Base-by-base conservation (phyloP, 2,113 vertebrate species). In the Hippocampus barbouri region DNA sequence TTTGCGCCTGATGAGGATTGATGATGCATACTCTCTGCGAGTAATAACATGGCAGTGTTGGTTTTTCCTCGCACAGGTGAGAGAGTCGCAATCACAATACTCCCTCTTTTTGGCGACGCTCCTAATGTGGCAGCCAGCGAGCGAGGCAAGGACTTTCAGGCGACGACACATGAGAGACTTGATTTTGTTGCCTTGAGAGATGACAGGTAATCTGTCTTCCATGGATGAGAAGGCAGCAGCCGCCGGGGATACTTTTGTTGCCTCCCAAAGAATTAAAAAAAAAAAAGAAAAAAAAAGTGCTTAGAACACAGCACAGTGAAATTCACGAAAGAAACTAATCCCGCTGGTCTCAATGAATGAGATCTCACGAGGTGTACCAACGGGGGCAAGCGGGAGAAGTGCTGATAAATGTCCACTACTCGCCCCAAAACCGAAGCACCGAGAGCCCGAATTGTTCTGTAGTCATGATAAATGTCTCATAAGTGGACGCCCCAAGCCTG, bases 181-280 rank as follows among this genome's bases (percentile, higher is more conserved):
- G 80, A 69, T 71, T 67, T 68, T 67, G 83, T 78, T 83, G 79
- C 74, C 77, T 85, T 85, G 83, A 81, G 76, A 89, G 83, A 88
- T 84, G 85, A 84, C 86, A 89, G 82, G 80, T 86, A 79, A 89
- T 89, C 79, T 77, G 82, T 88, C 86, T 84, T 84, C 79, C 66
- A 78, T 63, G 77, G 75, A 87, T 73, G 83, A 84, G 87, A 87
- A 85, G 61, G 74, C 70, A 75, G 83, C 70, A 76, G 85, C 85
- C 83, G 53, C 65, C 73, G 86, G 86, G 83, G 83, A 85, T 78
- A 83, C 77, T 79, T 77, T 76, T 76, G 78, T 87, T 86, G 81
- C 83, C 79, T 83, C 79, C 70, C 49, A 71, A 87, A 78, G 87
- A 90, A 88, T 89, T 84, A 78, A 83, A 87, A 77, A 76, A 38